Evolutionary conservation across 2,113 vertebrate species (phyloP).

Genomic region (Chaetodon auriga): DNA sequence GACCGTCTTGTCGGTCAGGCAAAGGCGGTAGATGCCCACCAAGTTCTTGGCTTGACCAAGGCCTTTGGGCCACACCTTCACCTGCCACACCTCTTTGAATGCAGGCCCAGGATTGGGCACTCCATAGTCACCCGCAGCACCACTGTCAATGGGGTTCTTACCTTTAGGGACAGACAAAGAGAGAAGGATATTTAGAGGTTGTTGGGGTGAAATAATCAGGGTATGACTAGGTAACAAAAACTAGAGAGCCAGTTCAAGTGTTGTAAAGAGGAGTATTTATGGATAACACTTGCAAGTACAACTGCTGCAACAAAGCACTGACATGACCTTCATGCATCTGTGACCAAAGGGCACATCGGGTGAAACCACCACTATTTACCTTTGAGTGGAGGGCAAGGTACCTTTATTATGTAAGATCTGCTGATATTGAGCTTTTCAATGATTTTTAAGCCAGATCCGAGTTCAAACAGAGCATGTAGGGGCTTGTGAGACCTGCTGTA

Average conservation of each 20-base stretch:
- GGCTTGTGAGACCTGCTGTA: conserved; percentile 59
- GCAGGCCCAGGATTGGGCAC: conserved; percentile 82
- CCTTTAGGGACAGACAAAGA: conserved; percentile 68
- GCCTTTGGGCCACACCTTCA: conserved; percentile 89
- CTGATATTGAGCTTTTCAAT: conserved; percentile 54
- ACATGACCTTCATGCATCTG: conserved; percentile 55
- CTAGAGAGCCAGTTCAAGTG: not conserved
- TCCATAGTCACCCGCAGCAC: conserved; percentile 76
- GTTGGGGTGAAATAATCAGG: not conserved
- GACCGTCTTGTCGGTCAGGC: conserved; percentile 86
- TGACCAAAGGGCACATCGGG: conserved; percentile 34
- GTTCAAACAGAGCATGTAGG: conserved; percentile 49
- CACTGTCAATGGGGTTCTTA: conserved; percentile 79
- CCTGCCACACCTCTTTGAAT: conserved; percentile 91
- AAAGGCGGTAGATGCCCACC: conserved; percentile 87
- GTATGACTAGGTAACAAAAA: not conserved
- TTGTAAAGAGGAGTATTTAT: not conserved
- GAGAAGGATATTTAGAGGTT: conserved; percentile 16
- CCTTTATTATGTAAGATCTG: conserved; percentile 40
- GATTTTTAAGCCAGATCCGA: conserved; percentile 56
- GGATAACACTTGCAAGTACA: not conserved
- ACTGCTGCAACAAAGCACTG: conserved; percentile 26
- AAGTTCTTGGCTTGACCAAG: conserved; percentile 87
- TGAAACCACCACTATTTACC: conserved; percentile 70
- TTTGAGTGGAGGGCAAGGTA: conserved; percentile 12